Percentiles rank a stretch among this genome's conserved stretches.
These are phyloP conservation scores for Pterostichus niger DNA, from an alignment of 2,888 invertebrate genomes.

Conservation along the genomic window DNA sequence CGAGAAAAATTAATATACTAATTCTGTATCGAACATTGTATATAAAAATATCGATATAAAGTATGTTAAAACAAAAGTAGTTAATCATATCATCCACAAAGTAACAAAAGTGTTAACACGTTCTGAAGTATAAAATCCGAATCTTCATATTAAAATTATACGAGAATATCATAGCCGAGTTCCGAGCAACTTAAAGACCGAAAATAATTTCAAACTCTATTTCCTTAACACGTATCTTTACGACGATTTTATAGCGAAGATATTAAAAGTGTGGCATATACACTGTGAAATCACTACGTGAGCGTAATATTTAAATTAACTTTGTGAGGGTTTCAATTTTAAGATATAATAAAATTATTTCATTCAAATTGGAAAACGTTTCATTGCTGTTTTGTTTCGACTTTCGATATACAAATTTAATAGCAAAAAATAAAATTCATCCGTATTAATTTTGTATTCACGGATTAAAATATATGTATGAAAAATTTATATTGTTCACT, in stretches of 20 bases:
- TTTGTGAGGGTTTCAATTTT: neutral
- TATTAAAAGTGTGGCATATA: conserved; percentile 45
- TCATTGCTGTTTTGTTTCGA: neutral
- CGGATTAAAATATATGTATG: too few species aligned
- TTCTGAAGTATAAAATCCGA: conserved; percentile 33
- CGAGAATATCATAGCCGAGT: neutral
- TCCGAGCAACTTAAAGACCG: conserved; percentile 36
- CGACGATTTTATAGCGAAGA: conserved; percentile 38
- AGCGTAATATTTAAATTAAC: conserved; percentile 38
- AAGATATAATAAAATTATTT: conserved; percentile 13
- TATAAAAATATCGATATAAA: neutral
- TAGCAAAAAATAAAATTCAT: too few species aligned
- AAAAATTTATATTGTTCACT: too few species aligned
- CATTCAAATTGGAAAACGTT: neutral
- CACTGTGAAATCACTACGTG: conserved; percentile 44
- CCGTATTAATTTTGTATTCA: too few species aligned
- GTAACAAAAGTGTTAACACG: conserved; percentile 29
- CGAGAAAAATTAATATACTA: too few species aligned
- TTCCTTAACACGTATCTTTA: conserved; percentile 52
- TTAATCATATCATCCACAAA: conserved; percentile 7
- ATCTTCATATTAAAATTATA: conserved; percentile 41
- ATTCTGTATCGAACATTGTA: neutral
- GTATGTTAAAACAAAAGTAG: neutral
- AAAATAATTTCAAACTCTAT: conserved; percentile 50
- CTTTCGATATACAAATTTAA: too few species aligned